These are phyloP conservation scores for Drosophila dunni DNA, from an alignment of 1,140 invertebrate species.

Conservation along the genomic window DNA sequence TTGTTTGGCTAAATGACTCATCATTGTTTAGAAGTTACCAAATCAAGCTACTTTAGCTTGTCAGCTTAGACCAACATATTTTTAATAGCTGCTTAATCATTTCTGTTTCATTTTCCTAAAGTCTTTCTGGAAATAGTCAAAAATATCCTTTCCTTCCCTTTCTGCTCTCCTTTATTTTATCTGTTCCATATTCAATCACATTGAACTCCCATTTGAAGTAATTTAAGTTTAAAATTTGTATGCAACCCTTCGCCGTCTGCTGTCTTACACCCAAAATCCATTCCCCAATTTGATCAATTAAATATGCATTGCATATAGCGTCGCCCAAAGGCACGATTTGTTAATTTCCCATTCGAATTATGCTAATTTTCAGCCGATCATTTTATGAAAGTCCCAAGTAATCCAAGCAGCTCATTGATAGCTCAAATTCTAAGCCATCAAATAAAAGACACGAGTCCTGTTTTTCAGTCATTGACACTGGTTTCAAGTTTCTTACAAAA, in stretches of 20 bases:
- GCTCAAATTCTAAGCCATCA: slow-evolving; percentile 72
- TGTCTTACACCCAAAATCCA: slow-evolving; percentile 59
- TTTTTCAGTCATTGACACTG: slow-evolving; percentile 69
- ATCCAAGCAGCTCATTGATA: slow-evolving; percentile 53
- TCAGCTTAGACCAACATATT: too few species aligned
- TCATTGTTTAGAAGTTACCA: slow-evolving; percentile 20
- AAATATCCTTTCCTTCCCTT: background rate
- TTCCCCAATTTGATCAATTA: slow-evolving; percentile 54
- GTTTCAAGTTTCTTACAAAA: slow-evolving; percentile 31
- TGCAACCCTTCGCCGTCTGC: slow-evolving; percentile 45
- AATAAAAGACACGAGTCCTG: slow-evolving; percentile 72
- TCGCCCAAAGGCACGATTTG: slow-evolving; percentile 63
- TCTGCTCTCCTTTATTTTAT: background rate
- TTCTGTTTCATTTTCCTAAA: background rate
- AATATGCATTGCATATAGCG: slow-evolving; percentile 71
- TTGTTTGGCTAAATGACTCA: slow-evolving; percentile 66
- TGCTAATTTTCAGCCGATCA: slow-evolving; percentile 61
- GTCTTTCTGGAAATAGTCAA: background rate
- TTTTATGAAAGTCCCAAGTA: slow-evolving; percentile 48
- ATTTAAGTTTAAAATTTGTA: slow-evolving; percentile 63
- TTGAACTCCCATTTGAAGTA: background rate
- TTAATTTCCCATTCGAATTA: slow-evolving; percentile 60
- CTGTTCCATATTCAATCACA: slow-evolving; percentile 31
- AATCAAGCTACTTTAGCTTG: slow-evolving; percentile 13
- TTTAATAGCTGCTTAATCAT: slow-evolving; percentile 7